phyloP scores from a whole-genome alignment of 1,140 invertebrate genomes.

The Atopsyche davidsoni region DNA sequence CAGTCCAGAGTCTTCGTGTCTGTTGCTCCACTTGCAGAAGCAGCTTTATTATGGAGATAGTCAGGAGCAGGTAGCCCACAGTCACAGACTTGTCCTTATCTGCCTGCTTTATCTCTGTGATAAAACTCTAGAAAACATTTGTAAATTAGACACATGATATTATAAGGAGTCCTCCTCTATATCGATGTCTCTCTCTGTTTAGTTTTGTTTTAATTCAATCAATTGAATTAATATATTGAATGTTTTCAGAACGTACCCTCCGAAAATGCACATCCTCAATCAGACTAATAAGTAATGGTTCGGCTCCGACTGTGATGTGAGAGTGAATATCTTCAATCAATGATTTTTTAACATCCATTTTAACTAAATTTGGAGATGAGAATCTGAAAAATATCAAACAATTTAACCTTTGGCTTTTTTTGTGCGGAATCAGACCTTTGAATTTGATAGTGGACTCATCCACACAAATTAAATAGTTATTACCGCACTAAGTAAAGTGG shows the following conservation, averaged over 20 bases:
- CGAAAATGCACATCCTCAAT: slow-evolving; percentile 15
- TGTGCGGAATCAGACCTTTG: too few species aligned
- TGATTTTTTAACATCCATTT: slow-evolving; percentile 4
- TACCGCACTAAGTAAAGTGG: too few species aligned
- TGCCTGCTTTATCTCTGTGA: slow-evolving; percentile 5
- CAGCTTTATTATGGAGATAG: slow-evolving; percentile 16
- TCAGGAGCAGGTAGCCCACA: slow-evolving; percentile 17
- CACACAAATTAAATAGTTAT: too few species aligned
- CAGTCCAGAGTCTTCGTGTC: slow-evolving; percentile 11
- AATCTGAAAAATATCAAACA: slow-evolving; percentile 17
- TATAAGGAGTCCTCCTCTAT: background rate
- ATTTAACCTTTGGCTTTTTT: background rate
- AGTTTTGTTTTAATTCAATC: too few species aligned
- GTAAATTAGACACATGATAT: background rate
- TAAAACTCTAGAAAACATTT: slow-evolving; percentile 15
- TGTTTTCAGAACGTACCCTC: slow-evolving; percentile 17
- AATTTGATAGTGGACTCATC: too few species aligned
- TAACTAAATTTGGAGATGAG: slow-evolving; percentile 10
- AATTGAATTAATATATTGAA: too few species aligned
- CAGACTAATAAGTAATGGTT: slow-evolving; percentile 19
- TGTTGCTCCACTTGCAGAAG: slow-evolving; percentile 9
- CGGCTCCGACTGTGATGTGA: slow-evolving; percentile 19
- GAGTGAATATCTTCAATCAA: slow-evolving; percentile 22
- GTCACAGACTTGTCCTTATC: slow-evolving; percentile 3
- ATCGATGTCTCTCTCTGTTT: too few species aligned